Base-by-base conservation (phyloP, 2,888 invertebrate genomes). In the Apantesis nais region DNA sequence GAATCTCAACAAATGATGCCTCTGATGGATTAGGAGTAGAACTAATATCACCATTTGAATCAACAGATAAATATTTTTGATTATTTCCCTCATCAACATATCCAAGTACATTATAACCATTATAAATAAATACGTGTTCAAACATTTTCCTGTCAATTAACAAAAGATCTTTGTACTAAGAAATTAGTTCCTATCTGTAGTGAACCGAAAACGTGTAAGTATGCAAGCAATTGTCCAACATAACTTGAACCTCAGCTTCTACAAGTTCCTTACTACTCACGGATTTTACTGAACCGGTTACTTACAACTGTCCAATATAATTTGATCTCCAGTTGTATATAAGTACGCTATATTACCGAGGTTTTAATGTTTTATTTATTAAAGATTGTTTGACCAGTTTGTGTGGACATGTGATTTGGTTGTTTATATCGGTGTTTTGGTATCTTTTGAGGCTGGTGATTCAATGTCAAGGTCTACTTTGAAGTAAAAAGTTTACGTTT, bases 401-500 rank as follows among this genome's bases (percentile, higher is more conserved):
- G 60, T 11, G 22, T 34, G 48, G 68, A 77, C 67, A 77, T 74
- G 64, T 73, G 25, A 25, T 48, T 68, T 58, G 22, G 63, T 68
- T n/a, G 22, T 63, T 55, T 64, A 64, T 75, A 66, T 71, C 68
- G 34, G 62, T 52, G 62, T 64, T 70, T 77, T 78, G 73, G 72
- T 72, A 66, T 76, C 71, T 29, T 65, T 63, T 80, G 80, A 81
- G 70, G 67, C 39, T 77, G 58, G 78, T 73, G 66, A 70, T 76
- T 78, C 89, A 89, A 85, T 86, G 88, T 85, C 89, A 89, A 82
- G 89, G 89, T 74, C 74, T 75, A 41, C 37, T 72, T 70, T 77
- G 34, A 75, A 80, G 76, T 84, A 85, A 86, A 87, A 85, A 85
- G 77, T 73, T 80, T 70, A 74, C 52, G 80, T 78, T 87, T 89